Evolutionary conservation across 2,888 invertebrate species (phyloP).

Genomic region (Taenaris catops): DNA sequence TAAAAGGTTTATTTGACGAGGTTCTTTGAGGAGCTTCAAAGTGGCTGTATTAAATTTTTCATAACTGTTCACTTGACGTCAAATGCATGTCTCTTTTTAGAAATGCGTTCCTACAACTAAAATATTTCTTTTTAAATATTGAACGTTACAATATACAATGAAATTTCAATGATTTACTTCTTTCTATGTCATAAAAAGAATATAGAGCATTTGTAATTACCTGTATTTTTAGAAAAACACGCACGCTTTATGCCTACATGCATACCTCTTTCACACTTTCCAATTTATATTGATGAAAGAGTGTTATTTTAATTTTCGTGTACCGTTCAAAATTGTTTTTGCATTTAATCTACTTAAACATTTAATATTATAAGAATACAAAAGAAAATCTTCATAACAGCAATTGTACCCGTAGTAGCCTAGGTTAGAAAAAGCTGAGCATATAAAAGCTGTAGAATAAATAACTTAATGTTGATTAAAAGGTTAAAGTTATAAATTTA

Average conservation of each 20-base stretch:
- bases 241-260: conserved; percentile 54
- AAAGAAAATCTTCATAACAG: too few relatives aligned
- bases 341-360: too few relatives aligned
- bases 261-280: conserved; percentile 51
- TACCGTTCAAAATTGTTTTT: too few relatives aligned
- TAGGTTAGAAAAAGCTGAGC: too few relatives aligned
- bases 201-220: conserved; percentile 15
- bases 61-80: conserved; percentile 55
- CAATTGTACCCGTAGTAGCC: too few relatives aligned
- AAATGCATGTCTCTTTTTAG: conserved; percentile 35
- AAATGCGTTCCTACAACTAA: neutral
- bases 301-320: too few relatives aligned
- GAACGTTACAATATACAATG: too few relatives aligned
- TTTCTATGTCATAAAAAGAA: conserved; percentile 15
- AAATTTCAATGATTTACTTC: too few relatives aligned
- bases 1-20: conserved; percentile 65
- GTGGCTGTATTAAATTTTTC: conserved; percentile 68
- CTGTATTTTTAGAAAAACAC: conserved; percentile 59
- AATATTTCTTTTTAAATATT: conserved; percentile 10
- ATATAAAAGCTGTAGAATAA: too few relatives aligned
- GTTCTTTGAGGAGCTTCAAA: conserved; percentile 52
- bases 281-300: conserved; percentile 50
- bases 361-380: too few relatives aligned
- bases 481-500: too few relatives aligned
- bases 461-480: too few relatives aligned